Conservation (phyloP, 2,113 vertebrate species). For the Scalopus aquaticus region DNA sequence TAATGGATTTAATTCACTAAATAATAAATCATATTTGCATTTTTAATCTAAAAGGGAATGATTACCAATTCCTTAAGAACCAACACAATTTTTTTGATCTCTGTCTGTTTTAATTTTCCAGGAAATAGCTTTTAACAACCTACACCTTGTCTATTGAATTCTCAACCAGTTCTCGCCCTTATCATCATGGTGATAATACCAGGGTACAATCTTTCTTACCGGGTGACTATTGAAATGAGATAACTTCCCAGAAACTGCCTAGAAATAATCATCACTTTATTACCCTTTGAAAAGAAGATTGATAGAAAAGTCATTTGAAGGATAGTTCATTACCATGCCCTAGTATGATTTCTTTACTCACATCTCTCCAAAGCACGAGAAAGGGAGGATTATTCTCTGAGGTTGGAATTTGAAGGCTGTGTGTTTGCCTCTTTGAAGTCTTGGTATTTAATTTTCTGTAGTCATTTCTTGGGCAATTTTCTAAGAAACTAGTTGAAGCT, state of each 20-base stretch:
- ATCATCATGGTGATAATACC: constrained; percentile 20
- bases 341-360: constrained; percentile 71
- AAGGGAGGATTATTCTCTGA: constrained; percentile 80
- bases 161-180: constrained; percentile 58
- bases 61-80: constrained; percentile 65
- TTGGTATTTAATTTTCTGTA: constrained; percentile 82
- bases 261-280: constrained; percentile 80
- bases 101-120: constrained; percentile 71
- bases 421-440: constrained; percentile 82
- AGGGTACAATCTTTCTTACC: constrained; percentile 27
- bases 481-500: constrained; percentile 82
- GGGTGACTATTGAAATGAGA: constrained; percentile 74
- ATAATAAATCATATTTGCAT: constrained; percentile 71
- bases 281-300: constrained; percentile 80
- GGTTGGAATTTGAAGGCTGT: constrained; percentile 78
- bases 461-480: constrained; percentile 82
- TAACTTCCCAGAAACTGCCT: constrained; percentile 74
- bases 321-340: constrained; percentile 77
- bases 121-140: constrained; percentile 71
- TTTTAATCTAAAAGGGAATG: constrained; percentile 71
- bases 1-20: constrained; percentile 51
- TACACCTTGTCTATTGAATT: constrained; percentile 68
- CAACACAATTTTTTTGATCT: constrained; percentile 75
- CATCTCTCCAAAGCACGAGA: constrained; percentile 76
- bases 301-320: constrained; percentile 81